Base-by-base conservation (phyloP, 2,113 vertebrate species). In the Phoenicopterus ruber region DNA sequence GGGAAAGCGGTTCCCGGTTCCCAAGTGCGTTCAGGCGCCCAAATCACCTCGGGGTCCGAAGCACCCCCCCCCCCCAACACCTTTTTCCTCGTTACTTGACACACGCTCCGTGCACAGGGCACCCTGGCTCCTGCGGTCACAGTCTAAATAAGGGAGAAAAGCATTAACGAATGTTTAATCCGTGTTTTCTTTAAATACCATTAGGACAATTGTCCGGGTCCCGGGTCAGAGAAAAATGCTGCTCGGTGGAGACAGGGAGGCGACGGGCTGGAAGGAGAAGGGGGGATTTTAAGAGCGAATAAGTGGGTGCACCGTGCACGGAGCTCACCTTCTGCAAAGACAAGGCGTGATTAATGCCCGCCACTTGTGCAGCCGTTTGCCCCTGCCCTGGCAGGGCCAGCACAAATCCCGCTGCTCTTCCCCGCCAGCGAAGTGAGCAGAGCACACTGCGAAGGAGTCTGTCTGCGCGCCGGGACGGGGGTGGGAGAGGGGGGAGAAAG, bases 151-250 rank as follows among this genome's bases (percentile, higher is more conserved):
- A 69, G n/a, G 63, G 81, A 57, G 71, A 62, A 85, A 86, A 79
- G 67, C 92, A 92, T 83, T 92, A 90, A 79, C 61, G 81, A 91
- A 95, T 46, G 70, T 94, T 93, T 94, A 94, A 96, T 82, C 83
- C 93, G 24, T 93, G 93, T 94, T 97, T 95, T 97, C 94, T 96
- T 97, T 95, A 91, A 85, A 93, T 80, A 94, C 93, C 86, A 94
- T 94, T 89, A 95, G 88, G 83, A 93, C 93, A 93, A 93, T 71
- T 84, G 91, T 93, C 83, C 82, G n/a, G 83, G 85, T 63, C 88
- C 66, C 73, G 24, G 82, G 66, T 94, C 93, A 94, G 81, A 83
- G 74, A 65, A 89, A 94, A 94, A 91, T 31, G 78, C 62, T 87
- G 84, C 11, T 95, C 57, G 10, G 83, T 31, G 94, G 88, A 96